Evolutionary conservation across 2,113 vertebrate genomes (phyloP).

Genomic region (Brachirus orientalis): DNA sequence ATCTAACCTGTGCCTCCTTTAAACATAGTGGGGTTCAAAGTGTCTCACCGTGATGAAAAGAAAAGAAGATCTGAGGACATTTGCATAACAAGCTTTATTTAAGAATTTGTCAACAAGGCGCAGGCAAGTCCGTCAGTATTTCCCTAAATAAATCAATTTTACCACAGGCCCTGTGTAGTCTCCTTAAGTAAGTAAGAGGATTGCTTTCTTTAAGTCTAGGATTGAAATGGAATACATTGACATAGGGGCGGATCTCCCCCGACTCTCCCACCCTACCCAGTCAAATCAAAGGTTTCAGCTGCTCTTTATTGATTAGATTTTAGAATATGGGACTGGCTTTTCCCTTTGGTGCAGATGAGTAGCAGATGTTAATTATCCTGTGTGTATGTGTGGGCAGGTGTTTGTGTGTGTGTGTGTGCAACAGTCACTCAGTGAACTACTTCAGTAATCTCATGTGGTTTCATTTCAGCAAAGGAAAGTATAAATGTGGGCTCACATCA

Average conservation of each 20-base stretch:
- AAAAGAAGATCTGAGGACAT: constrained; percentile 26
- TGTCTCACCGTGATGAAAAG: constrained; percentile 31
- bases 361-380: constrained; percentile 79
- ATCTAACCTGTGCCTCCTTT: constrained; percentile 8
- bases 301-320: constrained; percentile 81
- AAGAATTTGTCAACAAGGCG: constrained; percentile 62
- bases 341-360: constrained; percentile 77
- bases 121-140: constrained; percentile 59
- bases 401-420: constrained; percentile 36
- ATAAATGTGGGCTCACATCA: background rate
- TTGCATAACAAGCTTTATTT: constrained; percentile 65
- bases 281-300: constrained; percentile 80
- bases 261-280: constrained; percentile 60
- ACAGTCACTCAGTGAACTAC: constrained; percentile 41
- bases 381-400: constrained; percentile 46
- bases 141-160: constrained; percentile 75
- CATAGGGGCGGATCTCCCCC: constrained; percentile 60
- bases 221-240: constrained; percentile 81
- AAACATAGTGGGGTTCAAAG: constrained; percentile 5
- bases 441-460: constrained; percentile 47
- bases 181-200: constrained; percentile 77
- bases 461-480: constrained; percentile 32
- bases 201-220: constrained; percentile 76
- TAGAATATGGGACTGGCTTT: constrained; percentile 76
- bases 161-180: constrained; percentile 54